phyloP scores from a whole-genome alignment of 2,888 invertebrate genomes.

The Scaptomyza tumidula region DNA sequence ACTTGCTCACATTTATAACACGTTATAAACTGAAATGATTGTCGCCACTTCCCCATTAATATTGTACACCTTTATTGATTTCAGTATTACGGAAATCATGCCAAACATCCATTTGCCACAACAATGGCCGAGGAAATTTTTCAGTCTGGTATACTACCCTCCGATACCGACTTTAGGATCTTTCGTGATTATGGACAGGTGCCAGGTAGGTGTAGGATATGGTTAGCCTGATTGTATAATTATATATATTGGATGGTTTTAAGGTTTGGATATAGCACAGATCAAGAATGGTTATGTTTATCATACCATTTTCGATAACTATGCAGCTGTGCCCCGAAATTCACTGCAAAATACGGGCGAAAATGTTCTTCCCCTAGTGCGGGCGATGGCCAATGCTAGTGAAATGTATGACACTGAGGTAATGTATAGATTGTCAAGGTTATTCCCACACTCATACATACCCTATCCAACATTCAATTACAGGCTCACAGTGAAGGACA shows the following conservation, averaged over 20 bases:
- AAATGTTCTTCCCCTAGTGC: conserved; percentile 87
- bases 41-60: background rate
- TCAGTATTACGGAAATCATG: conserved; percentile 85
- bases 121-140: conserved; percentile 88
- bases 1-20: conserved; percentile 22
- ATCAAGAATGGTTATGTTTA: conserved; percentile 90
- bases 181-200: conserved; percentile 87
- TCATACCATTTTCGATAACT: conserved; percentile 90
- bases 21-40: conserved; percentile 15
- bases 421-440: background rate
- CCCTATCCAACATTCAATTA: background rate
- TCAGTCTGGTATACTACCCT: conserved; percentile 87
- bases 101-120: conserved; percentile 87
- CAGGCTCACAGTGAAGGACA: conserved; percentile 83
- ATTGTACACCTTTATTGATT: background rate
- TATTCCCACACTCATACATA: background rate
- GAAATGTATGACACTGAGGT: conserved; percentile 80
- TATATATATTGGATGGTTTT: background rate
- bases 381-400: conserved; percentile 84
- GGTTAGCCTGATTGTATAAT: background rate
- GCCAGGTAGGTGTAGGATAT: conserved; percentile 85
- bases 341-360: conserved; percentile 90
- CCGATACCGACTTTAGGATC: conserved; percentile 89
- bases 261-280: conserved; percentile 91
- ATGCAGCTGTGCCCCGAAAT: conserved; percentile 87